These are phyloP conservation scores for Eurytoma adleriae DNA, from an alignment of 2,888 invertebrate species.

Conservation along the genomic window DNA sequence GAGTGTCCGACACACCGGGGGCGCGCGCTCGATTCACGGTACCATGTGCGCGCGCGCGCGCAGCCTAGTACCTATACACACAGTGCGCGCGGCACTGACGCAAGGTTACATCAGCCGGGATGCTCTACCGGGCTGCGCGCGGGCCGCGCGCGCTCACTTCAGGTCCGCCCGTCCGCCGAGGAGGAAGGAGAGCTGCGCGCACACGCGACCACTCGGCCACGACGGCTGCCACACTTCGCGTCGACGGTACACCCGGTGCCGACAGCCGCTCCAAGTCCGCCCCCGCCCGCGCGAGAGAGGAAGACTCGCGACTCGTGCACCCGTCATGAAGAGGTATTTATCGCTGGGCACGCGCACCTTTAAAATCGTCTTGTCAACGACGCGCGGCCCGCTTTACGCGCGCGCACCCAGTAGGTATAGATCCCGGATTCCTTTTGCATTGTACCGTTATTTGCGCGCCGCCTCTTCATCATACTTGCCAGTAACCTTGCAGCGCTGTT, in stretches of 20 bases:
- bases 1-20: neutral
- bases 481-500: neutral
- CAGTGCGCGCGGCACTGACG: neutral
- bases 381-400: too few species aligned
- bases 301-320: neutral
- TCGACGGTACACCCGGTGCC: neutral
- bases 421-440: too few species aligned
- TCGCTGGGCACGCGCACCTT: too few species aligned
- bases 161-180: slow-evolving; percentile 4
- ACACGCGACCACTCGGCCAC: neutral
- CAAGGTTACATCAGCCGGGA: slow-evolving; percentile 49
- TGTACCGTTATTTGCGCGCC: too few species aligned
- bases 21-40: neutral
- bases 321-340: neutral
- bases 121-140: neutral
- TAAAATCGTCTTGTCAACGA: too few species aligned
- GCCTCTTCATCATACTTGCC: too few species aligned
- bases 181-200: slow-evolving; percentile 10
- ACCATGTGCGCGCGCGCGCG: neutral
- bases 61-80: neutral
- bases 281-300: neutral
- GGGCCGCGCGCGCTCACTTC: slow-evolving; percentile 19
- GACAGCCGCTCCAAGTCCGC: slow-evolving; percentile 16
- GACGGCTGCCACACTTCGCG: neutral
- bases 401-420: too few species aligned